Conservation (phyloP, 2,888 invertebrate species). For the Diplolepis rosae region DNA sequence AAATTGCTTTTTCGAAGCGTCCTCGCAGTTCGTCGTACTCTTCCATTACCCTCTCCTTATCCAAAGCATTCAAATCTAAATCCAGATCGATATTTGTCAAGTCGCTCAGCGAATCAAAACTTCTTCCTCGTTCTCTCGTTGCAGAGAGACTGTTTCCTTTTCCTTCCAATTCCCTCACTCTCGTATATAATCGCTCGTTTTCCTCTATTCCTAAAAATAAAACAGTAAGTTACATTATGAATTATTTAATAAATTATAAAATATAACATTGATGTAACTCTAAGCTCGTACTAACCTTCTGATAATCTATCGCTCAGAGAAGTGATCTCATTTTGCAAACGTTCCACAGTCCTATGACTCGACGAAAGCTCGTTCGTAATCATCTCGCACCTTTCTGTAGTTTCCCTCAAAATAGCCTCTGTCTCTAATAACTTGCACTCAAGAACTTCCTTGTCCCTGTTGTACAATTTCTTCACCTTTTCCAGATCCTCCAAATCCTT, state of each 20-base stretch:
- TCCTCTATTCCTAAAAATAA: slow-evolving; percentile 79
- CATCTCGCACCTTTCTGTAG: slow-evolving; percentile 80
- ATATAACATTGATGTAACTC: not conserved
- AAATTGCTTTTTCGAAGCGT: slow-evolving; percentile 87
- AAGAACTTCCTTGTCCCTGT: slow-evolving; percentile 81
- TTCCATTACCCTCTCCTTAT: slow-evolving; percentile 84
- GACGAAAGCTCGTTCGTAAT: slow-evolving; percentile 80
- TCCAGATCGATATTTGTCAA: slow-evolving; percentile 87
- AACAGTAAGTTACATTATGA: not conserved
- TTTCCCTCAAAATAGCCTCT: slow-evolving; percentile 81
- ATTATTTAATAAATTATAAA: not conserved
- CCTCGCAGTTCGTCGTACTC: slow-evolving; percentile 86
- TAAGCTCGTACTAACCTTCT: slow-evolving; percentile 71
- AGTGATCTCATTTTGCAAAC: slow-evolving; percentile 81
- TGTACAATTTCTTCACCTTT: slow-evolving; percentile 78
- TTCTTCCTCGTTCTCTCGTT: slow-evolving; percentile 78
- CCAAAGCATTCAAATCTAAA: slow-evolving; percentile 82
- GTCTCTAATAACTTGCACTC: slow-evolving; percentile 81
- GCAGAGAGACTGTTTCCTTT: slow-evolving; percentile 76
- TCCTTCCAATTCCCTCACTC: slow-evolving; percentile 84
- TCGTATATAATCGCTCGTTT: slow-evolving; percentile 83
- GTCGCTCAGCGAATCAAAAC: slow-evolving; percentile 87
- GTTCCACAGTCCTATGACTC: slow-evolving; percentile 80
- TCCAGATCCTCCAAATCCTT: slow-evolving; percentile 82
- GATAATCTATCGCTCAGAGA: slow-evolving; percentile 81